Percentiles rank a stretch among this genome's conserved stretches.
Evolutionary conservation across 1,140 invertebrate genomes (phyloP).

Genomic region (Spodoptera litura): DNA sequence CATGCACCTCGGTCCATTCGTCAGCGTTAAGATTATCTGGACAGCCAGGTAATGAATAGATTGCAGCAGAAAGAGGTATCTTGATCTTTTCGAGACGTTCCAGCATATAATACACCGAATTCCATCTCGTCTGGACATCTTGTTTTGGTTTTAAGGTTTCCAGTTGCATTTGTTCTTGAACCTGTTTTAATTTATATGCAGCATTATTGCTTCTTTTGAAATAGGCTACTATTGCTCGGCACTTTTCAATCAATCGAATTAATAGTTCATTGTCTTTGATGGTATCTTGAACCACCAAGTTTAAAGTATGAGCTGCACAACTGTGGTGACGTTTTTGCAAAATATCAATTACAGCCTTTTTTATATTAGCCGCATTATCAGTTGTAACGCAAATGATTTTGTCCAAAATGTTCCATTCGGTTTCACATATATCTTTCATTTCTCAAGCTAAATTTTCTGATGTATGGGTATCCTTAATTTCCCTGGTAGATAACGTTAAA

Average conservation of each 20-base stretch:
- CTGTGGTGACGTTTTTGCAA: slow-evolving; percentile 27
- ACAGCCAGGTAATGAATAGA: slow-evolving; percentile 44
- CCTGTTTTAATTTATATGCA: slow-evolving; percentile 37
- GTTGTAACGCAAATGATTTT: slow-evolving; percentile 27
- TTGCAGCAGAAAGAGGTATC: slow-evolving; percentile 47
- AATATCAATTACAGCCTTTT: slow-evolving; percentile 28
- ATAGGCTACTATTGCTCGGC: slow-evolving; percentile 41
- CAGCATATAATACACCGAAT: slow-evolving; percentile 50
- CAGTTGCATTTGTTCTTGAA: slow-evolving; percentile 44
- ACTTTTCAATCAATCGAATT: slow-evolving; percentile 40
- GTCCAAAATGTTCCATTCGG: slow-evolving; percentile 28
- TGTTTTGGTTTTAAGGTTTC: slow-evolving; percentile 49
- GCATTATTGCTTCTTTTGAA: slow-evolving; percentile 36
- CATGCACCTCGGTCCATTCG: slow-evolving; percentile 45
- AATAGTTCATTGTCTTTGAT: slow-evolving; percentile 47
- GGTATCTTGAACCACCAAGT: slow-evolving; percentile 44
- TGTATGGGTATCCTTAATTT: slow-evolving; percentile 45
- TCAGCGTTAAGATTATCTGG: slow-evolving; percentile 47
- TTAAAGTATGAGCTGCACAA: slow-evolving; percentile 30
- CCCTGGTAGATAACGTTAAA: slow-evolving; percentile 46
- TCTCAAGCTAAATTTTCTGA: slow-evolving; percentile 45
- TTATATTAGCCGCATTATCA: slow-evolving; percentile 34
- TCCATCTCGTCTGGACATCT: slow-evolving; percentile 52
- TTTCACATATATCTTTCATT: slow-evolving; percentile 47
- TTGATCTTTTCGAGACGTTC: slow-evolving; percentile 48